Base-by-base conservation (phyloP, 2,113 vertebrate species). In the Amphilophus citrinellus region DNA sequence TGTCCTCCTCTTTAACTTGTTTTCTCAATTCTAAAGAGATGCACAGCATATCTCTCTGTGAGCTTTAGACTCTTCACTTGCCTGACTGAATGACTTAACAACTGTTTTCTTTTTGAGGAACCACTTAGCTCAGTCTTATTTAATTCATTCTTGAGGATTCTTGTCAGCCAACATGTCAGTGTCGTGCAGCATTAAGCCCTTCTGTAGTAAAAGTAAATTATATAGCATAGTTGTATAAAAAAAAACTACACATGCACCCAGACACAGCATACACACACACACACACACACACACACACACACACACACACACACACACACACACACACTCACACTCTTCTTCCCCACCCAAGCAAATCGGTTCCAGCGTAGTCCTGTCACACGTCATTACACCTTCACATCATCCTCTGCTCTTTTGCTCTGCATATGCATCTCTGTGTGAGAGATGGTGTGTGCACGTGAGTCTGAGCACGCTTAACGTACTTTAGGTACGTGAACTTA, bases 321-420 rank as follows among this genome's bases (percentile, higher is more conserved):
- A 39, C 7, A 82, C 73, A 79, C 66, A 68, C 79, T 47, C 60
- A 80, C 80, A 73, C 79, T n/a, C 58, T 20, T 50, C 60, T 58
- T 73, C 77, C 42, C n/a, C 65, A 24, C 73, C 82, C 87, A 85
- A 58, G 82, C 77, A 88, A 91, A 93, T 94, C 89, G 77, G 92
- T 92, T 90, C 83, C 63, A 87, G 73, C 81, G 68, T 68, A 87
- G 83, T 79, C 84, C 89, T 91, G 90, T 91, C 92, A 93, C 91
- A 93, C 91, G 88, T 87, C 92, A 92, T 94, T 94, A 93, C 89
- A 83, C 90, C 84, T 79, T 88, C 84, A 84, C 73, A 88, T 91
- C 89, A 88, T 91, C 89, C 61, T 66, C 58, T 79, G 76, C 84
- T 88, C 79, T 83, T 89, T 82, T 79, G 22, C 84, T 87, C 47